A percentile compares a stretch with the other conserved stretches of the same genome.
Evolutionary conservation across 1,140 invertebrate genomes (phyloP).

Genomic region (Habropoda laboriosa): DNA sequence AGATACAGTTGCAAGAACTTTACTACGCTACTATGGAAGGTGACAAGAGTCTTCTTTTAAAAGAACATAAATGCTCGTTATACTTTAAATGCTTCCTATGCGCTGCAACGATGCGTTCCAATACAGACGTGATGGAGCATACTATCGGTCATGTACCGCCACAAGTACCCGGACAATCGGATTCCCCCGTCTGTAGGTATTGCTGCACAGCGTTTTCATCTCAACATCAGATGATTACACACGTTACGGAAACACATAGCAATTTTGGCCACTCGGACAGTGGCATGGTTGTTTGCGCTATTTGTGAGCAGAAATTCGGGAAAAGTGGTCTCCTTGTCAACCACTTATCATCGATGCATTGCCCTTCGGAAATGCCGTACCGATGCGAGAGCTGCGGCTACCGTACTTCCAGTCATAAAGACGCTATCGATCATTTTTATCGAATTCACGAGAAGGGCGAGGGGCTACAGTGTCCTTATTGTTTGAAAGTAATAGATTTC

Average conservation of each 20-base stretch:
- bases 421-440: slow-evolving; percentile 88
- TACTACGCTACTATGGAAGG: slow-evolving; percentile 79
- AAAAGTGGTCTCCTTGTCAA: slow-evolving; percentile 83
- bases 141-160: slow-evolving; percentile 85
- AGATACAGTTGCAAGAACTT: slow-evolving; percentile 73
- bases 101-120: slow-evolving; percentile 83
- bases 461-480: slow-evolving; percentile 88
- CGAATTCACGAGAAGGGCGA: slow-evolving; percentile 84
- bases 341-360: slow-evolving; percentile 89
- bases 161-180: slow-evolving; percentile 74
- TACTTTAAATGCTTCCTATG: slow-evolving; percentile 82
- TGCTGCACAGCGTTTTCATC: slow-evolving; percentile 79
- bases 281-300: slow-evolving; percentile 84
- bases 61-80: slow-evolving; percentile 69
- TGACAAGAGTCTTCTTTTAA: slow-evolving; percentile 62
- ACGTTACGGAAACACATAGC: slow-evolving; percentile 77
- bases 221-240: slow-evolving; percentile 76
- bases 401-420: slow-evolving; percentile 88
- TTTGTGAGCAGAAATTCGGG: slow-evolving; percentile 85
- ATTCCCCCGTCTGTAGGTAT: slow-evolving; percentile 77
- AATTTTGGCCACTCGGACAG: slow-evolving; percentile 77
- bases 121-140: slow-evolving; percentile 86
- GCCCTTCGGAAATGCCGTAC: slow-evolving; percentile 90
- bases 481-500: slow-evolving; percentile 84
- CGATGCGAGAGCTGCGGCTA: slow-evolving; percentile 88